These are phyloP conservation scores for Sminthurinus aureus DNA, from an alignment of 2,888 invertebrate species.

Conservation along the genomic window DNA sequence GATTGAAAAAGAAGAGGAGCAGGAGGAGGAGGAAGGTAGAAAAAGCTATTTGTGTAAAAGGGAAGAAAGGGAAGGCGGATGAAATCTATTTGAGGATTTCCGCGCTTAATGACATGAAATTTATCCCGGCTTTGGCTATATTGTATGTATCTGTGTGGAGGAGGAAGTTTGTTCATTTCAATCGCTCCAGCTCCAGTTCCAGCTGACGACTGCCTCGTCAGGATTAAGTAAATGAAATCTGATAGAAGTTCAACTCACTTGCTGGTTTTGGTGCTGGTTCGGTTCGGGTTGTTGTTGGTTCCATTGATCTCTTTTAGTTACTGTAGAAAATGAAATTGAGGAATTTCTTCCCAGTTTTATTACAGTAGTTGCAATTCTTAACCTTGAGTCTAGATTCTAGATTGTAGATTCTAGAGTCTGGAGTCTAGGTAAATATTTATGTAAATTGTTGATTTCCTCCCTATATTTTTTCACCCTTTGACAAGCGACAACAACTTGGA, in stretches of 20 bases:
- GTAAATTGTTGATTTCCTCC: no score
- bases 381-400: no score
- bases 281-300: no score
- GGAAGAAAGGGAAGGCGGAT: conserved; percentile 30
- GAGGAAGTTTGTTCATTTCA: conserved; percentile 39
- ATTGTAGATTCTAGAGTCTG: no score
- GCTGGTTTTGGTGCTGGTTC: no score
- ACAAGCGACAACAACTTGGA: no score
- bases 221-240: conserved; percentile 47
- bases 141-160: conserved; percentile 31
- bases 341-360: no score
- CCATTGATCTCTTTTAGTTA: no score
- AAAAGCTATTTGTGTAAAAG: not conserved
- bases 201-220: conserved; percentile 32
- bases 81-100: conserved; percentile 45
- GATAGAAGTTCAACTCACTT: conserved; percentile 38
- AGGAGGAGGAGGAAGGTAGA: not conserved
- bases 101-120: conserved; percentile 52
- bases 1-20: conserved; percentile 8
- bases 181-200: conserved; percentile 37
- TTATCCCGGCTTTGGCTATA: conserved; percentile 36
- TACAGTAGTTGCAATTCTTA: no score
- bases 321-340: no score
- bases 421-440: no score
- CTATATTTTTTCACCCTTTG: no score